Evolutionary conservation across 1,140 invertebrate genomes (phyloP), one percentile per base, ranked within the genome.

Genomic region (Pseudachorutes palmiensis): DNA sequence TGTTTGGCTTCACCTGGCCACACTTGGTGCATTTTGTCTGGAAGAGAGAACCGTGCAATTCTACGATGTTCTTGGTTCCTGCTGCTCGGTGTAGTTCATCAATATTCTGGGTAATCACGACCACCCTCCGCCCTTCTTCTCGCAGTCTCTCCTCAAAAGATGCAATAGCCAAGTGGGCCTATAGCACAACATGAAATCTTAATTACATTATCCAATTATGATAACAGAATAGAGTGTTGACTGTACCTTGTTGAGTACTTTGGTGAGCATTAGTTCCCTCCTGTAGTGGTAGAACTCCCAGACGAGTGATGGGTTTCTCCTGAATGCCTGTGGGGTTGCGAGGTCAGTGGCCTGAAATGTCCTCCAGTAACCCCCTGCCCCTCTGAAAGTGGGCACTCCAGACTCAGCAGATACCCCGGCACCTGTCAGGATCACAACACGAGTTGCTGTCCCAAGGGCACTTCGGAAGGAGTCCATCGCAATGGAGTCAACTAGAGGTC

Each of bases 71-170:
- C 70, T 84, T 80, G 22, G 89, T 87, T 1, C 93, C 93, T 22
- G 93, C 92, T 77, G 82, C 84, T 65, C 80, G 80, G 81, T 97
- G 93, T 16, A 97, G 79, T 55, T 88, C 88, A 81, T 97, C 94
- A 58, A 97, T 90, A 83, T 97, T 97, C 79, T 97, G 93, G 1
- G 94, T 97, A 36, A 97, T 85, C 1, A 94, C 80, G 33, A 83
- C 84, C 62, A 91, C 82, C 57, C 77, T 78, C 72, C 84, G 83
- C 1, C 84, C 84, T 74, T 86, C 78, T 28, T 79, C 75, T 69
- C 78, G 75, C 12, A 86, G 79, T 72, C 81, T 79, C 55, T 83
- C 79, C 80, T 94, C 89, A 80, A 84, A 88, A 68, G 87, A 81
- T 26, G 90, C 89, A 70, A 95, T 86, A 2, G 90, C 87, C 66